Conservation (phyloP, 2,888 invertebrate genomes). For the Thalpophila matura region DNA sequence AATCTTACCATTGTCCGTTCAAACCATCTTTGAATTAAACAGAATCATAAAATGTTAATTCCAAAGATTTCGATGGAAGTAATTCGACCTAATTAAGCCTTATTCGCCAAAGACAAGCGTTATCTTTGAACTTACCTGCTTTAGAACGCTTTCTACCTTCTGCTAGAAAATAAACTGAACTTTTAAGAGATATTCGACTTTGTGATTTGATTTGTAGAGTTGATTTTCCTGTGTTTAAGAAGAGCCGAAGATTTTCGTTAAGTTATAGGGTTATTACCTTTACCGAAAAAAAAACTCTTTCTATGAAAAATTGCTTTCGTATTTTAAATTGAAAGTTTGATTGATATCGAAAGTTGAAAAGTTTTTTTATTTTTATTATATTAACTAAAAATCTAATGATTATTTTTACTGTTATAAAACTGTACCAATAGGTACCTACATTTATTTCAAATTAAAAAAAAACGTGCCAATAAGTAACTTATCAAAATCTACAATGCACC, state of each 20-base stretch:
- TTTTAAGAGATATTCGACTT: constrained; percentile 44
- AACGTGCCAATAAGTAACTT: too few relatives aligned
- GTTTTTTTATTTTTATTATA: too few relatives aligned
- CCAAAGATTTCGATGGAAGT: constrained; percentile 67
- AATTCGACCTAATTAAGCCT: constrained; percentile 85
- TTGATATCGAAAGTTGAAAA: too few relatives aligned
- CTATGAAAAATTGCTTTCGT: too few relatives aligned
- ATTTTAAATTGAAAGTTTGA: too few relatives aligned
- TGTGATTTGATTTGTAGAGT: constrained; percentile 42
- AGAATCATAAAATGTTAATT: constrained; percentile 64
- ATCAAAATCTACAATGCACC: too few relatives aligned
- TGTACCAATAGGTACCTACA: too few relatives aligned
- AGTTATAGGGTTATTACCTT: constrained; percentile 52
- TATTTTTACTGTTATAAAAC: too few relatives aligned
- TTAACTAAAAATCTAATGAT: too few relatives aligned
- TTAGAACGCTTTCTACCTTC: constrained; percentile 70
- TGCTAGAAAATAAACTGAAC: constrained; percentile 52
- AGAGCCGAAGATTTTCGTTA: constrained; percentile 73
- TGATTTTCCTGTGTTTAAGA: constrained; percentile 33
- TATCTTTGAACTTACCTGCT: constrained; percentile 89
- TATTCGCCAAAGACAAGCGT: constrained; percentile 79
- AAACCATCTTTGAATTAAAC: constrained; percentile 36
- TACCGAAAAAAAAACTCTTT: not conserved
- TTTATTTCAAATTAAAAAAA: too few relatives aligned
- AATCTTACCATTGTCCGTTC: constrained; percentile 45